Conservation (phyloP, 2,888 invertebrate genomes). For the Mythimna pallens region DNA sequence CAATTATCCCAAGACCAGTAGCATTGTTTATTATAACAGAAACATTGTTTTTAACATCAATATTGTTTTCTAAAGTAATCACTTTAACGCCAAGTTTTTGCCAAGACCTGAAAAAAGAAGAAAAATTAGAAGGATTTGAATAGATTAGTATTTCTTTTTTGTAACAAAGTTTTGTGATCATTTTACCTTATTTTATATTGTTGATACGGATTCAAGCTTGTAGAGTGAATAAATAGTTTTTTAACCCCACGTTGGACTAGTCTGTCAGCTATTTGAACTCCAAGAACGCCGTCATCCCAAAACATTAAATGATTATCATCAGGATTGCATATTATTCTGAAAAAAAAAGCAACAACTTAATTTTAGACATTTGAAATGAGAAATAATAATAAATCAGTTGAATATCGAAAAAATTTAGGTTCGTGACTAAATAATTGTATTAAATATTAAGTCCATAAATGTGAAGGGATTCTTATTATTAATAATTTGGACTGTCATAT, state of each 20-base stretch:
- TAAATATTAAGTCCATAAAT: no score
- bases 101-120: constrained; percentile 19
- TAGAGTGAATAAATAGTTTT: constrained; percentile 63
- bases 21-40: neutral
- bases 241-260: constrained; percentile 70
- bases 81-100: constrained; percentile 27
- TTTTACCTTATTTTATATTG: constrained; percentile 30
- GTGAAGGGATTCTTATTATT: no score
- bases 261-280: constrained; percentile 67
- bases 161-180: neutral
- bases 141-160: no score
- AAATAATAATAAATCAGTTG: no score
- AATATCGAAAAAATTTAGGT: no score
- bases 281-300: constrained; percentile 52
- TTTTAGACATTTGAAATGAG: no score
- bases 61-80: neutral
- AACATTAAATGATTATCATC: constrained; percentile 40
- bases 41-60: neutral
- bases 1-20: constrained; percentile 11
- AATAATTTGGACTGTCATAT: no score
- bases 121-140: no score
- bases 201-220: constrained; percentile 19
- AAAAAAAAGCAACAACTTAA: neutral
- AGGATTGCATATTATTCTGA: constrained; percentile 39
- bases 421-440: no score